These are phyloP conservation scores for Paralichthys olivaceus DNA, from an alignment of 2,113 vertebrate genomes.

Conservation along the genomic window DNA sequence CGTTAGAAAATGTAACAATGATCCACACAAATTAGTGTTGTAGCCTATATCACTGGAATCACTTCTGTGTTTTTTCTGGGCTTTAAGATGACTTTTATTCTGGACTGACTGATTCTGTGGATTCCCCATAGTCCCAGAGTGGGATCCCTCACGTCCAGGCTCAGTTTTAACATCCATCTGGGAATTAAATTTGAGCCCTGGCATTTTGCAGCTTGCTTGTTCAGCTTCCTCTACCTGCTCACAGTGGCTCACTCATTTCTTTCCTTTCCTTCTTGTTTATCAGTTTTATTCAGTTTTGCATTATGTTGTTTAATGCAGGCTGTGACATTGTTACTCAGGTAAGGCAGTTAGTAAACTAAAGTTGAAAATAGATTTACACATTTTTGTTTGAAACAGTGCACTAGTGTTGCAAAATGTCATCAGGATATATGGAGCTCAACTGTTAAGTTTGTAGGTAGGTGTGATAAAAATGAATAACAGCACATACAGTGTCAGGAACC, in stretches of 20 bases:
- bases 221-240: background rate
- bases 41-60: background rate
- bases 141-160: conserved; percentile 1
- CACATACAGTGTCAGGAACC: background rate
- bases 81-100: background rate
- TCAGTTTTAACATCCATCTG: conserved; percentile 10
- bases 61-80: background rate
- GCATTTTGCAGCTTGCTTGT: conserved; percentile 5
- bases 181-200: conserved; percentile 8
- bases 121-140: conserved; percentile 1
- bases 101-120: background rate
- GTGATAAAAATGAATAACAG: background rate
- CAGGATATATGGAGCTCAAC: too few relatives aligned
- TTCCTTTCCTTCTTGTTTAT: background rate
- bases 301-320: background rate
- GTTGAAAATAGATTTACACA: background rate
- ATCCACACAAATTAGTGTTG: background rate
- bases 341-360: too few relatives aligned
- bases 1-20: background rate
- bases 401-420: too few relatives aligned
- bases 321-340: background rate
- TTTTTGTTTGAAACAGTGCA: background rate
- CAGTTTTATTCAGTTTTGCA: background rate
- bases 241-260: background rate
- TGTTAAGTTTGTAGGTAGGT: too few relatives aligned